A percentile compares a stretch with the other conserved stretches of the same genome.
phyloP scores from a whole-genome alignment of 2,113 vertebrate species.

The Atherinomorus stipes region DNA sequence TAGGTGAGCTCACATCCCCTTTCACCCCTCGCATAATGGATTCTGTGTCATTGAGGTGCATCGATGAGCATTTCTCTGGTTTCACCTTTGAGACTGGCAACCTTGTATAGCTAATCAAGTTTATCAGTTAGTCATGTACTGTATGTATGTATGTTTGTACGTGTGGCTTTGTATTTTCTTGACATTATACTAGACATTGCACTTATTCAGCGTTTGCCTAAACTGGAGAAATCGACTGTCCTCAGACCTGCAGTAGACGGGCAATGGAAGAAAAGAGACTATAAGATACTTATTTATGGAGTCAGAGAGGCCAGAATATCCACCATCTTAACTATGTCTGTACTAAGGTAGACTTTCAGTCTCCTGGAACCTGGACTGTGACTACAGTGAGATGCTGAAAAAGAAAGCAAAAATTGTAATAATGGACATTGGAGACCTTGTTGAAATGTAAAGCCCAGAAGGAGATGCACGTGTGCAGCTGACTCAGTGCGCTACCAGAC shows the following conservation, averaged over 20 bases:
- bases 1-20: constrained; percentile 34
- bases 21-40: constrained; percentile 11
- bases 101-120: constrained; percentile 71
- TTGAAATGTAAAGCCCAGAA: constrained; percentile 54
- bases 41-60: constrained; percentile 45
- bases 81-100: constrained; percentile 49
- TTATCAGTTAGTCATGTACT: constrained; percentile 76
- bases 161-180: constrained; percentile 76
- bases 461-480: constrained; percentile 51
- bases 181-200: constrained; percentile 78
- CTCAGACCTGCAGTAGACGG: constrained; percentile 40
- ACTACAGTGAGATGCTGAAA: constrained; percentile 31
- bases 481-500: constrained; percentile 44
- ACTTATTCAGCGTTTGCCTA: constrained; percentile 75
- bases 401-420: constrained; percentile 50
- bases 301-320: constrained; percentile 42
- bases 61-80: constrained; percentile 49
- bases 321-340: constrained; percentile 54
- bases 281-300: constrained; percentile 26
- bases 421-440: constrained; percentile 57
- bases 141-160: constrained; percentile 71
- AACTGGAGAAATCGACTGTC: constrained; percentile 60
- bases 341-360: constrained; percentile 42
- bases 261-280: constrained; percentile 18
- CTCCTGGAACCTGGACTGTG: constrained; percentile 38